phyloP scores from a whole-genome alignment of 1,140 invertebrate genomes.

The Copidosoma floridanum region DNA sequence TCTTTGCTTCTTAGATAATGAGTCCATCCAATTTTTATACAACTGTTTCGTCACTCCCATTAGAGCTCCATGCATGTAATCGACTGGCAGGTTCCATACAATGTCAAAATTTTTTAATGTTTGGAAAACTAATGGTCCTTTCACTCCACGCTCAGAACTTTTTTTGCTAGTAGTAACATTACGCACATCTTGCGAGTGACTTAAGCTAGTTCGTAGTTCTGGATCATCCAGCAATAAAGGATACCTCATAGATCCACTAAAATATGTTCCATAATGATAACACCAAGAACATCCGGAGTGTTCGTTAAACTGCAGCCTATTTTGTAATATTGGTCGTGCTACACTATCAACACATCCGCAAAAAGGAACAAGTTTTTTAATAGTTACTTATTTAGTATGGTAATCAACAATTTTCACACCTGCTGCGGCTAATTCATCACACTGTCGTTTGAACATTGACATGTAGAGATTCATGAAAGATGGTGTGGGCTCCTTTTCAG shows the following conservation, averaged over 20 bases:
- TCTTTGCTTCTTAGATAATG: background rate
- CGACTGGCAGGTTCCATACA: background rate
- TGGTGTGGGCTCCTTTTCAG: background rate
- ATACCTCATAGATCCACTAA: background rate
- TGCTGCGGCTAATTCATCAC: no score
- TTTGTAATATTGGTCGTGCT: no score
- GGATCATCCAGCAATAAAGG: background rate
- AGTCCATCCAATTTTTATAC: background rate
- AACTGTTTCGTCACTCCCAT: background rate
- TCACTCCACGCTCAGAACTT: background rate
- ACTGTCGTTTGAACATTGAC: no score
- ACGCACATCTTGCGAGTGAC: background rate
- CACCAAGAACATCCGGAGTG: background rate
- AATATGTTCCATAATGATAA: background rate
- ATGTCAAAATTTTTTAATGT: background rate
- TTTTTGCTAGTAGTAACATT: no score
- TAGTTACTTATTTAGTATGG: no score
- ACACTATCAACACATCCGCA: no score
- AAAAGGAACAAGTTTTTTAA: no score
- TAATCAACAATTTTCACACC: no score
- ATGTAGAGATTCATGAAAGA: background rate
- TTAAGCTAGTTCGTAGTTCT: background rate
- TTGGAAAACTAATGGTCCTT: background rate
- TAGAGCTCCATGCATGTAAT: background rate
- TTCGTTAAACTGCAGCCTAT: background rate